Evolutionary conservation across 2,888 invertebrate genomes (phyloP).

Genomic region (Eulithis testata): DNA sequence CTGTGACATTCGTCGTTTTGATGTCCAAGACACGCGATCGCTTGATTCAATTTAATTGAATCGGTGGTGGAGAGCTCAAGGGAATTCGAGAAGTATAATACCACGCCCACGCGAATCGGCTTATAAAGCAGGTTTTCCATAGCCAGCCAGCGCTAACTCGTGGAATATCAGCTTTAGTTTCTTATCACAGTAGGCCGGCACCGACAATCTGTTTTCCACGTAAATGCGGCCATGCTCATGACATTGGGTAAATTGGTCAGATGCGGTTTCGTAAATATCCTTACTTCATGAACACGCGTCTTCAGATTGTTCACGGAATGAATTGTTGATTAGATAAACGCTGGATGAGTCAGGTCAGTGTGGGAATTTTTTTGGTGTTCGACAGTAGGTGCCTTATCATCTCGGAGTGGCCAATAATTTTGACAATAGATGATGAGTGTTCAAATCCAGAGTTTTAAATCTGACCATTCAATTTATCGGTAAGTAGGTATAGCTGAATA

Average conservation of each 20-base stretch:
- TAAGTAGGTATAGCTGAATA: not conserved
- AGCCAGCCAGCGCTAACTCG: not conserved
- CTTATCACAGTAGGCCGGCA: not conserved
- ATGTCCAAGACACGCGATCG: constrained; percentile 59
- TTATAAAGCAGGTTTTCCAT: not conserved
- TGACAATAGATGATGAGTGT: no score
- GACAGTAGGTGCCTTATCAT: not conserved
- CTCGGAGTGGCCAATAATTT: not conserved
- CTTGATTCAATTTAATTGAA: constrained; percentile 68
- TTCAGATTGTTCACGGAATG: constrained; percentile 20
- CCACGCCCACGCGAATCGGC: constrained; percentile 52
- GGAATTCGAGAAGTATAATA: constrained; percentile 53
- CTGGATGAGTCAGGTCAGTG: constrained; percentile 12
- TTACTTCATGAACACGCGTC: constrained; percentile 25
- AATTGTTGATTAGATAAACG: constrained; percentile 32
- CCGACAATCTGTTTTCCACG: constrained; percentile 1
- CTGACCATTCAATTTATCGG: not conserved
- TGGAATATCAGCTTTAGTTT: not conserved
- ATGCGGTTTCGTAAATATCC: constrained; percentile 27
- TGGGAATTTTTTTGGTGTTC: constrained; percentile 16
- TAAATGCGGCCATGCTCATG: constrained; percentile 24
- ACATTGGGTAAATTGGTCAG: constrained; percentile 40
- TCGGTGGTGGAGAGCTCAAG: constrained; percentile 52
- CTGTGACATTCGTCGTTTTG: constrained; percentile 47
- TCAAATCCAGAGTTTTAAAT: not conserved